A percentile compares a stretch with the other conserved stretches of the same genome.
These are phyloP conservation scores for Notocelia uddmanniana DNA, from an alignment of 2,888 invertebrate genomes.

Conservation along the genomic window DNA sequence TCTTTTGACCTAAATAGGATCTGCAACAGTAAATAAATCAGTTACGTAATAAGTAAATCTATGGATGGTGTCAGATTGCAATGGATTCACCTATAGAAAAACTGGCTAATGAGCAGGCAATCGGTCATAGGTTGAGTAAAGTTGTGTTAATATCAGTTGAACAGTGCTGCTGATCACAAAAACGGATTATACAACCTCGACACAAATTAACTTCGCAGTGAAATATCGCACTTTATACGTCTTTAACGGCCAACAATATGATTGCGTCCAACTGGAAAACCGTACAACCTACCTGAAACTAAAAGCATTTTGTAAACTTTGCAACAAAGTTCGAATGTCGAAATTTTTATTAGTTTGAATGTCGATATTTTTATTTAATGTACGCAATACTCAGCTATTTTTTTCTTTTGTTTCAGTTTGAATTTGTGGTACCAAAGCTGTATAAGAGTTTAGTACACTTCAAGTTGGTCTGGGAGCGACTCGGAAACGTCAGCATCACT, in stretches of 20 bases:
- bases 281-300: neutral
- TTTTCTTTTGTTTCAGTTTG: conserved; percentile 84
- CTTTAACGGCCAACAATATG: conserved; percentile 36
- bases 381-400: conserved; percentile 49
- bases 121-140: conserved; percentile 43
- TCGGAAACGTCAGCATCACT: conserved; percentile 69
- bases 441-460: conserved; percentile 79
- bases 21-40: neutral
- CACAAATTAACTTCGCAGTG: conserved; percentile 77
- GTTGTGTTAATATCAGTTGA: conserved; percentile 40
- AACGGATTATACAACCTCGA: conserved; percentile 76
- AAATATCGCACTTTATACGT: conserved; percentile 62
- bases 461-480: conserved; percentile 71
- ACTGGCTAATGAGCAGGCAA: conserved; percentile 32
- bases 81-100: conserved; percentile 33
- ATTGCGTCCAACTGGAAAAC: conserved; percentile 16
- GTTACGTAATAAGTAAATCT: neutral
- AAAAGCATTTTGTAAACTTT: neutral
- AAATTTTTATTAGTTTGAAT: neutral
- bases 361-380: neutral
- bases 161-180: conserved; percentile 68
- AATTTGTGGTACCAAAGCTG: conserved; percentile 84
- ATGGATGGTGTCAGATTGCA: conserved; percentile 4
- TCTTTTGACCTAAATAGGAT: conserved; percentile 1
- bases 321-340: neutral